Evolutionary conservation across 1,140 invertebrate species (phyloP).

Genomic region (Hycleus cichorii): DNA sequence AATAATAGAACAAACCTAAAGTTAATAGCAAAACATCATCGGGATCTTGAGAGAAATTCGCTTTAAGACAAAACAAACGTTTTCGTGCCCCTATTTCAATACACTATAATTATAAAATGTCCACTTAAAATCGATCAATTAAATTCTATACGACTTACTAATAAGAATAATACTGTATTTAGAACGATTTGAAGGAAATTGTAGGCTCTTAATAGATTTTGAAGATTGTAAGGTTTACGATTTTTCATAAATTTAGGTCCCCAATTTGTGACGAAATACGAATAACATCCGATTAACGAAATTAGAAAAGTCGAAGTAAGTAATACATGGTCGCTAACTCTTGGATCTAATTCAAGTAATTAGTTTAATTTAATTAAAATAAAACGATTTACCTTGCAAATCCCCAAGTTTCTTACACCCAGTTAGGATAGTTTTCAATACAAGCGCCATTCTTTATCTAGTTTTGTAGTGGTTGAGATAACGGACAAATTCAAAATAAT

Average conservation of each 20-base stretch:
- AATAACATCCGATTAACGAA: slow-evolving; percentile 50
- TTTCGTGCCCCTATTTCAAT: background rate
- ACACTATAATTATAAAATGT: background rate
- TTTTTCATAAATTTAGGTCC: slow-evolving; percentile 61
- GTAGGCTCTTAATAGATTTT: slow-evolving; percentile 69
- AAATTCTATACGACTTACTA: slow-evolving; percentile 42
- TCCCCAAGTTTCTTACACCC: too few relatives aligned
- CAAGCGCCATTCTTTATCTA: too few relatives aligned
- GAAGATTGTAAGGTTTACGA: slow-evolving; percentile 67
- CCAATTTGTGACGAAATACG: slow-evolving; percentile 55
- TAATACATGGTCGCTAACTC: too few relatives aligned
- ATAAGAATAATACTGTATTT: slow-evolving; percentile 66
- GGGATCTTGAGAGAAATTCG: slow-evolving; percentile 58
- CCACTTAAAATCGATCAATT: background rate
- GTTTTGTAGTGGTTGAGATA: too few relatives aligned
- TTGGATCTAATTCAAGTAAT: too few relatives aligned
- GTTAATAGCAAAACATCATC: slow-evolving; percentile 52
- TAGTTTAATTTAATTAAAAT: too few relatives aligned
- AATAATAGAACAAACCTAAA: slow-evolving; percentile 55
- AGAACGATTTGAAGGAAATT: slow-evolving; percentile 73
- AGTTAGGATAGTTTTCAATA: too few relatives aligned
- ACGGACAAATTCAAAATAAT: too few relatives aligned
- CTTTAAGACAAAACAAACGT: slow-evolving; percentile 53
- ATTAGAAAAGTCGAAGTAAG: background rate
- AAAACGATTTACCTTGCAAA: too few relatives aligned